Evolutionary conservation across 2,888 invertebrate species (phyloP), one percentile per base, ranked within the genome.

Genomic region (Eubasilissa splendida): DNA sequence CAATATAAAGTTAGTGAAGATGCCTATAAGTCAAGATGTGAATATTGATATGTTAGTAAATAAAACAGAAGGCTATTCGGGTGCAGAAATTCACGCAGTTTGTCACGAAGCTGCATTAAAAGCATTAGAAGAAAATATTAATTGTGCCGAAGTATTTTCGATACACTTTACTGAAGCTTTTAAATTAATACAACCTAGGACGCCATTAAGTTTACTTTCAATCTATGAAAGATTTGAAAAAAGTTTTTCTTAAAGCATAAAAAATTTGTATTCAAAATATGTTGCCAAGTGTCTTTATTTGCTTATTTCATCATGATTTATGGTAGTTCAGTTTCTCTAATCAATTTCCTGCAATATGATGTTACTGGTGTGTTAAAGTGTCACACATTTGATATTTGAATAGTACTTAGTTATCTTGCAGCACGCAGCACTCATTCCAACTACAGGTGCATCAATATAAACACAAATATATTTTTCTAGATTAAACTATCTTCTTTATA

Each of bases 41-140:
- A 88, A 92, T 84, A 85, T 96, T 0, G 91, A 94, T 5, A 89
- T 89, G 77, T 88, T 99, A 66, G 95, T 96, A 0, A 86, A 89
- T 0, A 87, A 87, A 71, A 97, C 97, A 0, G 92, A 93, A 52
- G 94, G 95, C 0, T 99, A 96, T 88, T 98, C 99, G 0, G 99
- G 99, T 0, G 99, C 99, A 0, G 99, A 99, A 90, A 91, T 96
- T 59, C 92, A 94, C 84, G 97, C 97, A 0, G 91, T 99, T 1
- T 98, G 98, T 86, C 95, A 97, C 83, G 97, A 98, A 88, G 98
- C 99, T 8, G 98, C 96, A 0, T 90, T 97, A 87, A 93, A 92
- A 86, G 96, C 97, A 1, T 88, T 98, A 70, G 95, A 96, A 86
- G 94, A 94, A 85, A 92, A 94, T 86, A 89, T 97, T 1, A 89